Evolutionary conservation across 1,140 invertebrate genomes (phyloP).

Genomic region (Trachymyrmex septentrionalis): DNA sequence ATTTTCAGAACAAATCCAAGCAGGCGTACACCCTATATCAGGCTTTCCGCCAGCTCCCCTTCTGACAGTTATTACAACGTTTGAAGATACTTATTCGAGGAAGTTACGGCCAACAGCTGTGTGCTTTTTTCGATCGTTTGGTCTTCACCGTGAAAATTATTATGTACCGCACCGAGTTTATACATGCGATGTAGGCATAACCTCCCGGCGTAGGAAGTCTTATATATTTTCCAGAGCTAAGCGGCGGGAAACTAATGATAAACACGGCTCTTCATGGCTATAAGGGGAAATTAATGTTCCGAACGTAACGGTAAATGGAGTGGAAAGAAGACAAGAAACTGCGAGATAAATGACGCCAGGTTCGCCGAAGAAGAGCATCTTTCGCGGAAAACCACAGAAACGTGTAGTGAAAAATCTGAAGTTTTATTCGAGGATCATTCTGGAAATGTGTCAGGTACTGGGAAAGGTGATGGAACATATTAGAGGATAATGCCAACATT

Average conservation of each 20-base stretch:
- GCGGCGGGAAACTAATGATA: constrained; percentile 84
- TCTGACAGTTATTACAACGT: constrained; percentile 82
- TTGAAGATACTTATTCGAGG: constrained; percentile 80
- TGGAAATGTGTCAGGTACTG: constrained; percentile 14
- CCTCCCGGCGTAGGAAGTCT: constrained; percentile 62
- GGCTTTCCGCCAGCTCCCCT: constrained; percentile 74
- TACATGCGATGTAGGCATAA: constrained; percentile 68
- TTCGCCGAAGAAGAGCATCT: constrained; percentile 69
- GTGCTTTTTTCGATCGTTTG: constrained; percentile 71
- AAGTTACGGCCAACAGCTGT: constrained; percentile 85
- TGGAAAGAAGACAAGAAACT: constrained; percentile 83
- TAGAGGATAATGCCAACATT: background rate
- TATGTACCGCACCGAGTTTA: constrained; percentile 73
- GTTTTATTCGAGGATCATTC: constrained; percentile 51
- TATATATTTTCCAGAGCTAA: constrained; percentile 76
- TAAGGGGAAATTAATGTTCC: constrained; percentile 83
- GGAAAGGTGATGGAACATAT: background rate
- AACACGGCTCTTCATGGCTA: constrained; percentile 81
- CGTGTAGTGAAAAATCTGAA: constrained; percentile 50
- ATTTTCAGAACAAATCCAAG: constrained; percentile 78
- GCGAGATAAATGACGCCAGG: constrained; percentile 78
- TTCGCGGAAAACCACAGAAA: constrained; percentile 62
- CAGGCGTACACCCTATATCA: constrained; percentile 79
- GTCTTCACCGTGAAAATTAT: constrained; percentile 74
- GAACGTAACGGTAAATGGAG: constrained; percentile 83